Base-by-base conservation (phyloP, 1,140 invertebrate genomes). In the Pantala flavescens region DNA sequence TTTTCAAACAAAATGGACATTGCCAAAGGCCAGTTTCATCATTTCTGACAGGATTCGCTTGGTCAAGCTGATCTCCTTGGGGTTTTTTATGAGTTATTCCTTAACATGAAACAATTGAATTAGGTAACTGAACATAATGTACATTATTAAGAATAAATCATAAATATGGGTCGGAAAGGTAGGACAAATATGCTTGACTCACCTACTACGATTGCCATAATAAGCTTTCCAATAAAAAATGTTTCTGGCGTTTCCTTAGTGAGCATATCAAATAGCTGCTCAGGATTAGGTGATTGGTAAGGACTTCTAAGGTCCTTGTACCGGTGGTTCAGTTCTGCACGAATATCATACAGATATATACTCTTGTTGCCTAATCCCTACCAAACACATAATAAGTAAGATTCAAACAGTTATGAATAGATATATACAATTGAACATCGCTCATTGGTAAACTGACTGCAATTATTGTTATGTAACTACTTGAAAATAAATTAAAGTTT, bases 171-270 rank as follows among this genome's bases (percentile, higher is more conserved):
- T 19, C 7, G 43, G 42, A 42, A 75, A 75, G 36, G 55, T 42
- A 24, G 42, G 23, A 55, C 10, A 70, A 23, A 74, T 70, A 43
- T 10, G 28, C 9, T n/a, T n/a, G n/a, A 75, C 73, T 71, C 78
- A 82, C 89, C 88, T 0, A 88, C 82, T 0, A 95, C 93, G 12
- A 87, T 90, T 0, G 91, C 90, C 71, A 91, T 84, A 0, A 95
- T 87, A 81, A 96, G 85, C 84, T 95, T 95, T 71, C 97, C 97
- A 73, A 96, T 90, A 80, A 93, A 97, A 79, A 99, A 97, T 0
- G 95, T 96, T 79, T 98, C 93, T 0, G 95, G 95, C 0, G 92
- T 94, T 85, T 99, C 97, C 83, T 98, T 98, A 0, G 96, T 98
- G 0, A 99, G 82, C 84, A 98, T 91, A 81, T 98, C 94, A 80